Evolutionary conservation across 2,797 vertebrate genomes (phyloP).

Genomic region (Coccyzus lansbergi): DNA sequence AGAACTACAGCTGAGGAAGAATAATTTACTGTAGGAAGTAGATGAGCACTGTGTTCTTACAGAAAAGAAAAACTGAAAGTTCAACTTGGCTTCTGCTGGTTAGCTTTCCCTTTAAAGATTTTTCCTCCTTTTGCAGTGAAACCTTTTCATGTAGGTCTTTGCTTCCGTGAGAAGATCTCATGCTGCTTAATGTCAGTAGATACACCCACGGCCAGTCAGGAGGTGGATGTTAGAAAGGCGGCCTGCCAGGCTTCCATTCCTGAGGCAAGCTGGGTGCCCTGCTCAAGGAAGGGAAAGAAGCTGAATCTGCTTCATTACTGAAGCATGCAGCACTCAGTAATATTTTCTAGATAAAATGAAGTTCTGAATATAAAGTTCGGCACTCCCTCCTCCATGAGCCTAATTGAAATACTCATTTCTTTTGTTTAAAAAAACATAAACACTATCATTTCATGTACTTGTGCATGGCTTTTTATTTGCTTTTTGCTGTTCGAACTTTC

Average conservation of each 20-base stretch:
- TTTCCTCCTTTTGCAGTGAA: slow-evolving; percentile 34
- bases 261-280: neutral
- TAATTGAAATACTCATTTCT: neutral
- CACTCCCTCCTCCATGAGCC: neutral
- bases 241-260: neutral
- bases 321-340: neutral
- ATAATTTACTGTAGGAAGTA: slow-evolving; percentile 1
- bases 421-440: slow-evolving; percentile 21
- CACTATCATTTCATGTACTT: neutral
- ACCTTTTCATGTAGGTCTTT: slow-evolving; percentile 18
- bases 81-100: slow-evolving; percentile 28
- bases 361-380: neutral
- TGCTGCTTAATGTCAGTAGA: slow-evolving; percentile 48
- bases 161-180: slow-evolving; percentile 31
- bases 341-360: slow-evolving; percentile 43
- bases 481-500: neutral
- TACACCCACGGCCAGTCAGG: slow-evolving; percentile 43
- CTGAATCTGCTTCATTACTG: slow-evolving; percentile 16
- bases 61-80: slow-evolving; percentile 13
- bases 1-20: slow-evolving; percentile 2
- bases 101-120: slow-evolving; percentile 39
- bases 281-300: neutral
- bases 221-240: slow-evolving; percentile 23
- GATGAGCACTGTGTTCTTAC: slow-evolving; percentile 15
- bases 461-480: neutral